Percentiles rank a stretch among this genome's conserved stretches.
phyloP scores from a whole-genome alignment of 2,888 invertebrate species.

The Chesias legatella region DNA sequence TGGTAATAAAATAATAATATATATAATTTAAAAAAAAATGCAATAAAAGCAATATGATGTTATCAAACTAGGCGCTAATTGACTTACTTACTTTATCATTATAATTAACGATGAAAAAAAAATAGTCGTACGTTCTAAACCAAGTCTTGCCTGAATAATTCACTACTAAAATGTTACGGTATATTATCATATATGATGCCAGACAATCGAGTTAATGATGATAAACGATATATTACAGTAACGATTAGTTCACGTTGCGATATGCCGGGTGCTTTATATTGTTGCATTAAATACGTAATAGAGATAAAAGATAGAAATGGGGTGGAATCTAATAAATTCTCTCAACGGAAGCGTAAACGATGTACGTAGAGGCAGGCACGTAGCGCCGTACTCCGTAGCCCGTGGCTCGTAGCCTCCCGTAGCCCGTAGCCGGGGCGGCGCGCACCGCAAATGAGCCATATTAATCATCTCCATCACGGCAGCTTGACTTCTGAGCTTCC shows the following conservation, averaged over 20 bases:
- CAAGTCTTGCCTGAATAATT: too few species aligned
- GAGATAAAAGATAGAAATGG: constrained; percentile 75
- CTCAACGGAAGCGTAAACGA: constrained; percentile 74
- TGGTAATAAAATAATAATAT: too few species aligned
- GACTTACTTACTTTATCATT: too few species aligned
- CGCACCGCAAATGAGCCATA: constrained; percentile 76
- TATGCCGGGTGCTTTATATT: constrained; percentile 44
- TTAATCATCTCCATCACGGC: constrained; percentile 76
- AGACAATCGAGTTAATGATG: constrained; percentile 30
- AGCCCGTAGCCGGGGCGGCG: constrained; percentile 43
- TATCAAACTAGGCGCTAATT: too few species aligned
- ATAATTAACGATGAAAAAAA: too few species aligned
- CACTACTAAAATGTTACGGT: neutral
- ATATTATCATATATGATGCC: constrained; percentile 4
- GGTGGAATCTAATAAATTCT: constrained; percentile 75
- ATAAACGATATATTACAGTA: constrained; percentile 38
- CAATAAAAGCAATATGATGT: too few species aligned
- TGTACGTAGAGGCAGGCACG: constrained; percentile 72
- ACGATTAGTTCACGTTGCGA: constrained; percentile 45
- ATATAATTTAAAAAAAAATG: too few species aligned
- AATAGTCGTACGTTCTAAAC: too few species aligned
- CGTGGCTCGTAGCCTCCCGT: constrained; percentile 40
- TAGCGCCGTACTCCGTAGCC: constrained; percentile 51
- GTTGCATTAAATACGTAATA: constrained; percentile 67
- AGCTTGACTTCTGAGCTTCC: constrained; percentile 71